Conservation (phyloP, 2,797 vertebrate species). For the Hippopotamyrus pictus region DNA sequence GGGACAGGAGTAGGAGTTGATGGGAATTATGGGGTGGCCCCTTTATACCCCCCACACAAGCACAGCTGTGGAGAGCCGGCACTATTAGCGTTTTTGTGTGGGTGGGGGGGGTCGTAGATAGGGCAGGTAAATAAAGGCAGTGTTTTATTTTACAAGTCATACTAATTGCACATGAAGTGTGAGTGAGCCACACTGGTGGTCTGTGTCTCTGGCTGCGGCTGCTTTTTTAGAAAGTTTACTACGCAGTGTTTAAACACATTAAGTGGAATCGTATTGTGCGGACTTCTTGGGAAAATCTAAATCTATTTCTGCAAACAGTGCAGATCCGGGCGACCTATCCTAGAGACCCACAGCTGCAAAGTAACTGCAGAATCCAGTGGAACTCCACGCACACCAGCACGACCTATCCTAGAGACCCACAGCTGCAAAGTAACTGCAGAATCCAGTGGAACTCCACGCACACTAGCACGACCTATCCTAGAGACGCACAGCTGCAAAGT, state of each 20-base stretch:
- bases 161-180: conserved; percentile 47
- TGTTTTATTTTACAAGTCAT: conserved; percentile 31
- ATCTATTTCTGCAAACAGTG: not conserved
- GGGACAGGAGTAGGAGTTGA: conserved; percentile 73
- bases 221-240: not conserved
- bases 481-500: not conserved
- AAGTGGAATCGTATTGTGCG: not conserved
- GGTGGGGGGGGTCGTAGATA: conserved; percentile 62
- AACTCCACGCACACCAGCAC: not conserved
- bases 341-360: not conserved
- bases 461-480: not conserved
- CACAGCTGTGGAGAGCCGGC: conserved; percentile 63
- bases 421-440: not conserved
- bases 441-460: not conserved
- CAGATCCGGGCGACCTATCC: not conserved
- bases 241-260: not conserved
- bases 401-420: not conserved
- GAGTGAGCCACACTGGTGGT: conserved; percentile 49
- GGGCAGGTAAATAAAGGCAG: conserved; percentile 63
- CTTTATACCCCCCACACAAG: conserved; percentile 61
- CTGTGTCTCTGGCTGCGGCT: not conserved
- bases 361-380: not conserved
- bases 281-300: not conserved
- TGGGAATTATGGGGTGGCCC: conserved; percentile 67
- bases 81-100: conserved; percentile 72